These are phyloP conservation scores for Actinia tenebrosa DNA, from an alignment of 64 coral and sea anemone genomes.

Conservation along the genomic window DNA sequence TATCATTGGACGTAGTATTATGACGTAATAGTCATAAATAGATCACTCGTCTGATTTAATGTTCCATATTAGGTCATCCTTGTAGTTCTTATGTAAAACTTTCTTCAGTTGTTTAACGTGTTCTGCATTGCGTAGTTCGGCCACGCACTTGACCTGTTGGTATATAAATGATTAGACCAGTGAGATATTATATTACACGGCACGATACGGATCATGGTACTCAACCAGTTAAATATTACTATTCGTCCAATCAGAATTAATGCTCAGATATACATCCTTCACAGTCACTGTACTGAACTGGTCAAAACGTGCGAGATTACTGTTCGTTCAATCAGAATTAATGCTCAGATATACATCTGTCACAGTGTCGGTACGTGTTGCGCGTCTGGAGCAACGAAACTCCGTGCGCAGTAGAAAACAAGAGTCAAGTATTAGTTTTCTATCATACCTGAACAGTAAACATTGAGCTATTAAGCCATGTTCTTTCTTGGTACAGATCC, in stretches of 20 bases:
- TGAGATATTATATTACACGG: neutral
- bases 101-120: conserved; percentile 23
- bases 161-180: neutral
- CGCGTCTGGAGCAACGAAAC: too few relatives aligned
- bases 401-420: too few relatives aligned
- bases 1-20: neutral
- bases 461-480: conserved; percentile 16
- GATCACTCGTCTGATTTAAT: neutral
- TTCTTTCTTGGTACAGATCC: conserved; percentile 28
- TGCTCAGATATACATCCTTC: too few relatives aligned
- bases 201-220: neutral
- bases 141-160: conserved; percentile 21
- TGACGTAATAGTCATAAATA: neutral
- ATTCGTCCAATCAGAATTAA: too few relatives aligned
- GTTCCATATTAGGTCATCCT: conserved; percentile 22
- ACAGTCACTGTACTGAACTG: too few relatives aligned
- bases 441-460: conserved; percentile 6
- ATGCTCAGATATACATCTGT: too few relatives aligned
- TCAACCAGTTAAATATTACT: neutral
- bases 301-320: too few relatives aligned
- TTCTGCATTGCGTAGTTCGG: conserved; percentile 16
- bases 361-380: too few relatives aligned
- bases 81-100: neutral
- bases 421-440: too few relatives aligned
- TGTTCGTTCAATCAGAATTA: too few relatives aligned